Evolutionary conservation across 2,888 invertebrate genomes (phyloP).

Genomic region (Hoplodrina blanda): DNA sequence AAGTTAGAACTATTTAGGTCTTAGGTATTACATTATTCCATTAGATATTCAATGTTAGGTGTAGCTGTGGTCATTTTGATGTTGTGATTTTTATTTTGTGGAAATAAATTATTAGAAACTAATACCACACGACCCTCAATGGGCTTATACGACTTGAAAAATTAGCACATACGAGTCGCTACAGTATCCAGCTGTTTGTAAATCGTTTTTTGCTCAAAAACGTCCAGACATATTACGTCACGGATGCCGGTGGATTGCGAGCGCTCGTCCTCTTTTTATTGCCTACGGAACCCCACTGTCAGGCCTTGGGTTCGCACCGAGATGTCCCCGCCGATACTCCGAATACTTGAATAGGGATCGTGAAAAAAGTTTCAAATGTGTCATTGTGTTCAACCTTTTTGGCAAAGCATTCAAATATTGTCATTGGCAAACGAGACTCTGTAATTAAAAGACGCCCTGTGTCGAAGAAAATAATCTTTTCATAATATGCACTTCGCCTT

Average conservation of each 20-base stretch:
- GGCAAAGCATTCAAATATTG: conserved; percentile 64
- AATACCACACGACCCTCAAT: conserved; percentile 17
- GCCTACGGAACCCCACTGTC: conserved; percentile 79
- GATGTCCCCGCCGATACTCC: conserved; percentile 74
- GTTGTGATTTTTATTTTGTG: conserved; percentile 3
- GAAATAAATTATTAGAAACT: conserved; percentile 40
- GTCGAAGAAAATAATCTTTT: conserved; percentile 54
- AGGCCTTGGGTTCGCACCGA: conserved; percentile 80
- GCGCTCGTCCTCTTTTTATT: conserved; percentile 75
- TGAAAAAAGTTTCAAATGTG: conserved; percentile 70
- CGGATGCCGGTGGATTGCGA: conserved; percentile 71
- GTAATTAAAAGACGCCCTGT: conserved; percentile 62
- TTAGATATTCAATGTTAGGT: conserved; percentile 3
- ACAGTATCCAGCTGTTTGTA: conserved; percentile 71
- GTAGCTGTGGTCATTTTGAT: neutral
- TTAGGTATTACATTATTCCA: neutral
- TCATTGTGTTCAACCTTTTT: conserved; percentile 69
- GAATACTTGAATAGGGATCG: conserved; percentile 76
- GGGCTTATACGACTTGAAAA: conserved; percentile 47
- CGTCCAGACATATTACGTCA: conserved; percentile 82
- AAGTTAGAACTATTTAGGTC: conserved; percentile 7
- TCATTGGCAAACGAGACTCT: conserved; percentile 55
- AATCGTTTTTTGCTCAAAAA: conserved; percentile 71
- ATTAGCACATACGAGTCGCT: conserved; percentile 66
- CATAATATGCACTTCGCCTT: conserved; percentile 27